Conservation (phyloP, 2,888 invertebrate species). For the Drosophila paramelanica region DNA sequence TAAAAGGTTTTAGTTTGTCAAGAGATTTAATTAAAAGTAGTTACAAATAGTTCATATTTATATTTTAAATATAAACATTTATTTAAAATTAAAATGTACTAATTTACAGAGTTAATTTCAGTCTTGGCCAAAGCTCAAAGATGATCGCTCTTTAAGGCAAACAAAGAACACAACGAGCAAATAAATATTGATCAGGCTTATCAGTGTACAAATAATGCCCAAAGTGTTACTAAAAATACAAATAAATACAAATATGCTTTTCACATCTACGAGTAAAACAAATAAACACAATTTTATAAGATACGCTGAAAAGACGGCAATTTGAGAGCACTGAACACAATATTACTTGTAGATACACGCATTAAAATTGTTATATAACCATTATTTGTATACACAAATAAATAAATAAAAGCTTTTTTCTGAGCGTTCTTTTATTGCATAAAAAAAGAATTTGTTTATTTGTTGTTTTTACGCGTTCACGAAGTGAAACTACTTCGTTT, state of each 20-base stretch:
- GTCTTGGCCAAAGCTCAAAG: not conserved
- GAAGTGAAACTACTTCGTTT: no score
- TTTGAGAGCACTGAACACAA: not conserved
- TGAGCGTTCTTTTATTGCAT: no score
- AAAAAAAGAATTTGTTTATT: no score
- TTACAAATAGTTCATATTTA: no score
- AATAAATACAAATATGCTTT: conserved; percentile 28
- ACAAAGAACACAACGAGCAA: not conserved
- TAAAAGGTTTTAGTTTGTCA: no score
- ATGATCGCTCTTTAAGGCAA: not conserved
- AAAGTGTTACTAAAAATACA: conserved; percentile 39
- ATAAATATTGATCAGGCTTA: conserved; percentile 7
- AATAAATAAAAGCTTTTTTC: no score
- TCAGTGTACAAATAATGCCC: conserved; percentile 29
- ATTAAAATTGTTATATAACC: no score
- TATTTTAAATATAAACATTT: no score
- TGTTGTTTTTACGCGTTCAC: no score
- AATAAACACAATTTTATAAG: not conserved
- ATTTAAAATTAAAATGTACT: no score
- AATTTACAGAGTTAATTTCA: not conserved
- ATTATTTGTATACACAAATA: no score
- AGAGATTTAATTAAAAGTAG: no score
- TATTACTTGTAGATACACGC: not conserved
- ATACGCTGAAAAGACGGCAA: not conserved
- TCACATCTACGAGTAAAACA: conserved; percentile 11